These are phyloP conservation scores for Babylonia areolata DNA, from an alignment of 1,140 invertebrate genomes.

Conservation along the genomic window DNA sequence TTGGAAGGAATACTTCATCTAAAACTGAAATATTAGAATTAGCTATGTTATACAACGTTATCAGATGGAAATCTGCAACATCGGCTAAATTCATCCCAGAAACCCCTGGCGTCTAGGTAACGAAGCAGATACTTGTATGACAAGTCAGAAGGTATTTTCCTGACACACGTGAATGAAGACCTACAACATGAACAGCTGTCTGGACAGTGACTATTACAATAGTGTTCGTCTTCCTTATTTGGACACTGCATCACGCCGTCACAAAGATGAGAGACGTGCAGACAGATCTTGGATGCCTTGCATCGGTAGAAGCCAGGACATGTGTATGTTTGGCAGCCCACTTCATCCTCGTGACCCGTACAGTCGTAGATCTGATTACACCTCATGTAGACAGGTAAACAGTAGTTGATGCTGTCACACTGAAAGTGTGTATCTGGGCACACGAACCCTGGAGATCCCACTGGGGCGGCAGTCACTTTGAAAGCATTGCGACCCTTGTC, in stretches of 20 bases:
- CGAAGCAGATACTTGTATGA: background rate
- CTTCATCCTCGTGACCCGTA: slow-evolving; percentile 16
- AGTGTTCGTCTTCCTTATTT: slow-evolving; percentile 36
- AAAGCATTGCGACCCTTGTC: background rate
- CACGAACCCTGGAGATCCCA: background rate
- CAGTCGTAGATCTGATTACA: slow-evolving; percentile 32
- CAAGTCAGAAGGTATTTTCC: background rate
- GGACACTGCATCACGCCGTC: slow-evolving; percentile 33
- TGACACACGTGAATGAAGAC: slow-evolving; percentile 9
- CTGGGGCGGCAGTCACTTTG: background rate
- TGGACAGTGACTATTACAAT: slow-evolving; percentile 44
- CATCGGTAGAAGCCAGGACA: slow-evolving; percentile 43
- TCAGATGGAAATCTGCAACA: background rate
- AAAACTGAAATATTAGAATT: background rate
- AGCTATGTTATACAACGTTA: background rate
- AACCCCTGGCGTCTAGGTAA: slow-evolving; percentile 1
- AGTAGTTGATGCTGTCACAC: background rate
- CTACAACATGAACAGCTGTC: slow-evolving; percentile 41
- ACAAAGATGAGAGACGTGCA: slow-evolving; percentile 18
- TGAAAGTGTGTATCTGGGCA: slow-evolving; percentile 4
- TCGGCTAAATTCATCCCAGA: background rate
- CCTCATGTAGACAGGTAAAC: slow-evolving; percentile 6
- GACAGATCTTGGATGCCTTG: slow-evolving; percentile 22
- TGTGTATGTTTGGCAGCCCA: slow-evolving; percentile 2
- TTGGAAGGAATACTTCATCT: background rate